Conservation (phyloP, 2,888 invertebrate species). For the Heterodera filipjevi region DNA sequence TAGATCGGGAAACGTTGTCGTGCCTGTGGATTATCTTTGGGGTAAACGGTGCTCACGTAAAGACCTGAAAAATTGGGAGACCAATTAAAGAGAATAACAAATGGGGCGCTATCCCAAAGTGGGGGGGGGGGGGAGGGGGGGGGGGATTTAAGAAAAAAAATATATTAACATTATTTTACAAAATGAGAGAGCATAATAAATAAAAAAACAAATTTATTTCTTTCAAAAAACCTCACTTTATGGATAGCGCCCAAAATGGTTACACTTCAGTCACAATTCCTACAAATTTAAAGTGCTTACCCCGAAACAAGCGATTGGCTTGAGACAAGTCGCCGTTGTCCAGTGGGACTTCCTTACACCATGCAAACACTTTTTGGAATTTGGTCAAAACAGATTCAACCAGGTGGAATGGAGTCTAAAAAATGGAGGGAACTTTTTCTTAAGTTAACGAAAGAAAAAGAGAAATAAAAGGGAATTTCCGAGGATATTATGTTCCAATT, state of each 20-base stretch:
- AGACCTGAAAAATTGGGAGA: neutral
- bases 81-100: too few relatives aligned
- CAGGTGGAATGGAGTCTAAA: constrained; percentile 29
- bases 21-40: neutral
- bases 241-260: too few relatives aligned
- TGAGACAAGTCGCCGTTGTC: neutral
- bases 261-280: neutral
- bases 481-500: neutral
- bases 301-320: neutral
- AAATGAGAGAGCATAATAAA: too few relatives aligned
- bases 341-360: neutral
- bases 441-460: too few relatives aligned
- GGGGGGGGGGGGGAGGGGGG: too few relatives aligned
- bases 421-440: neutral
- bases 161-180: too few relatives aligned
- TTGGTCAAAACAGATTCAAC: constrained; percentile 11
- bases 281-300: neutral
- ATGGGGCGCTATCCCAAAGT: too few relatives aligned
- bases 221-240: too few relatives aligned
- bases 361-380: neutral
- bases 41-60: neutral
- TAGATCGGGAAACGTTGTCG: constrained; percentile 4
- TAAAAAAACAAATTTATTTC: neutral
- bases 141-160: too few relatives aligned
- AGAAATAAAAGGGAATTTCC: too few relatives aligned